A percentile compares a stretch with the other conserved stretches of the same genome.
These are phyloP conservation scores for Papilio elwesi DNA, from an alignment of 2,888 invertebrate genomes.

Conservation along the genomic window DNA sequence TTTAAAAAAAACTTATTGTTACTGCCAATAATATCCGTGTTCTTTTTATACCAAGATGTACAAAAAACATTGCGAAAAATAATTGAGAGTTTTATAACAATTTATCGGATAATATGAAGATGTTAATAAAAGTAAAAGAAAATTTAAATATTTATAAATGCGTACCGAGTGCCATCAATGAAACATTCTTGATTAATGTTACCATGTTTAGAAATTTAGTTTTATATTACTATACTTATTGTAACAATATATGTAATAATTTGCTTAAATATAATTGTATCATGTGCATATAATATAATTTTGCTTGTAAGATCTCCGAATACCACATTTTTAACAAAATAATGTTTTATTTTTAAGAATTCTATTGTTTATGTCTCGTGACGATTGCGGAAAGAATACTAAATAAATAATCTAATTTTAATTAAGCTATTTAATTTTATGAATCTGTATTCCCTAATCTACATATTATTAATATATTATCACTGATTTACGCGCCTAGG, in stretches of 20 bases:
- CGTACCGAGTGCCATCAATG: slow-evolving; percentile 32
- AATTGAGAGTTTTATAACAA: no score
- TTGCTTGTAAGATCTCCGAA: slow-evolving; percentile 35
- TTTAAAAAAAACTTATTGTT: no score
- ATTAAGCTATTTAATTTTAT: not conserved
- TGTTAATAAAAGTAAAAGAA: slow-evolving; percentile 14
- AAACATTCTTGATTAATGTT: slow-evolving; percentile 39
- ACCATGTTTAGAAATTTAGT: slow-evolving; percentile 36
- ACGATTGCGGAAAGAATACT: slow-evolving; percentile 34
- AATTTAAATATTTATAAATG: slow-evolving; percentile 29
- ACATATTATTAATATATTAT: no score
- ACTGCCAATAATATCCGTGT: no score
- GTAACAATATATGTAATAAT: slow-evolving; percentile 29
- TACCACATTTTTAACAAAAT: slow-evolving; percentile 35
- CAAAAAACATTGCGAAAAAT: no score
- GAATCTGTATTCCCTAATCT: not conserved
- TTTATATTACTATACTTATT: slow-evolving; percentile 21
- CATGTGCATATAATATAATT: slow-evolving; percentile 34
- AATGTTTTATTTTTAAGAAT: slow-evolving; percentile 29
- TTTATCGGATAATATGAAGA: no score
- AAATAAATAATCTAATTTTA: slow-evolving; percentile 34
- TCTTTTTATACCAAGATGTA: no score
- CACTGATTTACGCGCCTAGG: no score
- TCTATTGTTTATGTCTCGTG: slow-evolving; percentile 28
- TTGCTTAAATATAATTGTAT: slow-evolving; percentile 30